phyloP scores from a whole-genome alignment of 2,113 vertebrate species.

The Dromaius novaehollandiae region DNA sequence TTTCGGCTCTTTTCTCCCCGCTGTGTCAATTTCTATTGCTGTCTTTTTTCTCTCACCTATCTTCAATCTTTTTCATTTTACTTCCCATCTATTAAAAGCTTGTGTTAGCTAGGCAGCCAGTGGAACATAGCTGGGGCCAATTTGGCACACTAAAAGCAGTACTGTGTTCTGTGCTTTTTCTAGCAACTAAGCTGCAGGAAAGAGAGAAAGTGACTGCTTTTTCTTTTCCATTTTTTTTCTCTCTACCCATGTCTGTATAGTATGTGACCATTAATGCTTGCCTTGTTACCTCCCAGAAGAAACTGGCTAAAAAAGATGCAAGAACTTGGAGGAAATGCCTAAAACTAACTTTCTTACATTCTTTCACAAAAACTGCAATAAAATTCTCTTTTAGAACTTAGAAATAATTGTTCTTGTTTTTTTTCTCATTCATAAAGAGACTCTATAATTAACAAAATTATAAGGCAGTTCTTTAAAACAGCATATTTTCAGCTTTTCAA shows the following conservation, averaged over 20 bases:
- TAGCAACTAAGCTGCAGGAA: background rate
- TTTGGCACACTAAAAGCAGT: background rate
- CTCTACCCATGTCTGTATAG: accelerated
- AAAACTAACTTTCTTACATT: background rate
- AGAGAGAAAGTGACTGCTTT: background rate
- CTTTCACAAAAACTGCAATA: background rate
- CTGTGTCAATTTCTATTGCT: background rate
- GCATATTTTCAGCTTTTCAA: accelerated
- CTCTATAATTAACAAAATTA: background rate
- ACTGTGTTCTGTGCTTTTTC: background rate
- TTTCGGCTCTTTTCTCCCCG: background rate
- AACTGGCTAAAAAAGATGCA: background rate
- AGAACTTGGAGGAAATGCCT: background rate
- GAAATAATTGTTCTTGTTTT: background rate
- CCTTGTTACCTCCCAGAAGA: background rate
- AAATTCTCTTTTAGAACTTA: background rate
- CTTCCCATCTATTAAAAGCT: background rate
- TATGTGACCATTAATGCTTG: background rate
- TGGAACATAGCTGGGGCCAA: background rate
- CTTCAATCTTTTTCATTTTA: background rate
- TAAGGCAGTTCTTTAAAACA: background rate
- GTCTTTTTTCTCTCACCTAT: background rate
- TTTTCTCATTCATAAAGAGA: background rate
- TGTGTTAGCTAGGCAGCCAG: background rate
- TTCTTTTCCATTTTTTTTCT: accelerated